Base-by-base conservation (phyloP, 2,888 invertebrate species). In the Mythimna impura region DNA sequence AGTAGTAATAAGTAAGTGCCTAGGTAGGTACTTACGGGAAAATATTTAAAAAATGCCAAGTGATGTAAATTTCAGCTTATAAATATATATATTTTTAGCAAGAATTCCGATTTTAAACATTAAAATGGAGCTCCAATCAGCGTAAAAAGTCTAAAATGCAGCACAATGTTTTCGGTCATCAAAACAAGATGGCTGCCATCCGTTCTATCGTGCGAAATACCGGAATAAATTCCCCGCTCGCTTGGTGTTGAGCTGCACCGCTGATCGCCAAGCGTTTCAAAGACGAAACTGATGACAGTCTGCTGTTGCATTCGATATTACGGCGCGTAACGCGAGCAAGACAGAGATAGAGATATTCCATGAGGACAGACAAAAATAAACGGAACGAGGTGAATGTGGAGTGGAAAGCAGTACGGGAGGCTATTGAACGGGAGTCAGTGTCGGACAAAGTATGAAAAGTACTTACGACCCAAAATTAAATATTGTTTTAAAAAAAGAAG, bases 331-430 rank as follows among this genome's bases (percentile, higher is more conserved):
- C 66, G 77, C 57, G 83, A 78, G 89, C 75, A 80, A 57, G 89
- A 93, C 76, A 88, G 87, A 87, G 91, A 90, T 90, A 89, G 64
- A 67, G 63, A 81, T 81, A 78, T 70, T 73, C 50, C 67, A 84
- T 70, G 82, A 88, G 84, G 83, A 82, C 80, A 69, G 70, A 80
- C 83, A 66, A 78, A 85, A 85, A 84, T 87, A 88, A 88, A 89
- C 84, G 82, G 84, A 89, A 78, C 85, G 89, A 91, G 92, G 93
- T 94, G 93, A 93, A 93, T 90, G 93, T 93, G 91, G 93, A 94
- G 93, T 93, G 92, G 93, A 94, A 92, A 86, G 86, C 89, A 85
- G 89, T 86, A 86, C 85, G 86, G 85, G 86, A 86, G 88, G 88
- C 88, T 91, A 92, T 93, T 87, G 92, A 93, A 91, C 91, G 90